Conservation (phyloP, 35 echinoderm and acorn worm genomes). For the Eucidaris tribuloides region DNA sequence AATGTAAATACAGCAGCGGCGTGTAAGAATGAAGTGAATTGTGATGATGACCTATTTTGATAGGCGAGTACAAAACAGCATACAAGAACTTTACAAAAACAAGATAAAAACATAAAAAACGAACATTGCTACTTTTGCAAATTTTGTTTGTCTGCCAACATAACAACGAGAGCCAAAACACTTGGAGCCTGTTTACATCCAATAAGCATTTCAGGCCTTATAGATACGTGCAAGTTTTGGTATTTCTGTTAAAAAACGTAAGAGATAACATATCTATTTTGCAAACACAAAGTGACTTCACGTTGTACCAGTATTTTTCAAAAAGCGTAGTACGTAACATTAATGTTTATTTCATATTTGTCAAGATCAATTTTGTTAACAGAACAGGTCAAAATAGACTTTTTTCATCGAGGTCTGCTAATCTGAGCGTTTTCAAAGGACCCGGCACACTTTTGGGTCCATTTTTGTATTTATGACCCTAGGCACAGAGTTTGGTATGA, state of each 20-base stretch:
- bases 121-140: not conserved
- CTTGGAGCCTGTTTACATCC: too few species aligned
- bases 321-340: not conserved
- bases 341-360: not conserved
- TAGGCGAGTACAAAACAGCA: not conserved
- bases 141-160: not conserved
- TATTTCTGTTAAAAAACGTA: not conserved
- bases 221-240: not conserved
- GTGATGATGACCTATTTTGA: not conserved
- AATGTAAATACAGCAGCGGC: too few species aligned
- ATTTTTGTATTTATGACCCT: conserved; percentile 11
- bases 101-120: not conserved
- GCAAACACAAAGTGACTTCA: not conserved
- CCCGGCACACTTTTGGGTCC: not conserved
- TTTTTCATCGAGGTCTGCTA: not conserved
- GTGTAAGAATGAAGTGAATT: too few species aligned
- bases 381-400: not conserved
- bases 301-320: not conserved
- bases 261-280: not conserved
- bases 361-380: not conserved
- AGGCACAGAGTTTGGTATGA: conserved; percentile 2
- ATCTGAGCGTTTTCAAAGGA: not conserved
- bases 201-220: too few species aligned
- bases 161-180: not conserved
- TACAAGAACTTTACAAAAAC: not conserved